Conservation (phyloP, 2,797 vertebrate genomes). For the Macroramphosus scolopax region DNA sequence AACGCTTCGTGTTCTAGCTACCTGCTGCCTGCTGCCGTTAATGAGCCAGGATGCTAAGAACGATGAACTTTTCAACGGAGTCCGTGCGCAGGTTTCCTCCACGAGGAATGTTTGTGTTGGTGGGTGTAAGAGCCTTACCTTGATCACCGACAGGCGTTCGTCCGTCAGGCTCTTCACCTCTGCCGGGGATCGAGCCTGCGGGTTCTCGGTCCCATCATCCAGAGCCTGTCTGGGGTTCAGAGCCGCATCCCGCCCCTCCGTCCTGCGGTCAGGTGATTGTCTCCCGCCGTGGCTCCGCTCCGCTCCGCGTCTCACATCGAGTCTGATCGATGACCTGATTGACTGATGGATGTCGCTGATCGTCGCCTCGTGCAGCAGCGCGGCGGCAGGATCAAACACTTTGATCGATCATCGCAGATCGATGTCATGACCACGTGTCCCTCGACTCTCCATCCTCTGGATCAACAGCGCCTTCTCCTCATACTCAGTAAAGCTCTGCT, state of each 20-base stretch:
- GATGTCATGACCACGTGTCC: conserved; percentile 5
- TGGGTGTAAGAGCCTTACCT: conserved; percentile 11
- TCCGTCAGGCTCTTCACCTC: not conserved
- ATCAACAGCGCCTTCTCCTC: conserved; percentile 6
- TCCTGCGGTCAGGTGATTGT: conserved; percentile 17
- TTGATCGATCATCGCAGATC: conserved; percentile 30
- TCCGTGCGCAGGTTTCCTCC: not conserved
- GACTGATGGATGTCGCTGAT: conserved; percentile 11
- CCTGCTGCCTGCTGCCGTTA: no score
- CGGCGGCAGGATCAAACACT: not conserved
- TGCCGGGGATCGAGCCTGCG: not conserved
- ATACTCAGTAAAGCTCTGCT: conserved; percentile 20
- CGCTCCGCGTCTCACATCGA: conserved; percentile 14
- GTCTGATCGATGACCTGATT: conserved; percentile 8
- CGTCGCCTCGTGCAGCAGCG: conserved; percentile 11
- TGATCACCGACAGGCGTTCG: not conserved
- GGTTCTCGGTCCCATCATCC: conserved; percentile 9
- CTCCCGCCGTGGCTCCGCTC: conserved; percentile 15
- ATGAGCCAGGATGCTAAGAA: no score
- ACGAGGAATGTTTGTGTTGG: not conserved
- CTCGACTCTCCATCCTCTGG: conserved; percentile 16
- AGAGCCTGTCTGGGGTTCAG: not conserved
- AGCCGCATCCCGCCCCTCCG: not conserved
- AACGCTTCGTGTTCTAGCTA: no score
- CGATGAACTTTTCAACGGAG: conserved; percentile 2